phyloP scores from a whole-genome alignment of 2,113 vertebrate species.

The Noturus placidus region DNA sequence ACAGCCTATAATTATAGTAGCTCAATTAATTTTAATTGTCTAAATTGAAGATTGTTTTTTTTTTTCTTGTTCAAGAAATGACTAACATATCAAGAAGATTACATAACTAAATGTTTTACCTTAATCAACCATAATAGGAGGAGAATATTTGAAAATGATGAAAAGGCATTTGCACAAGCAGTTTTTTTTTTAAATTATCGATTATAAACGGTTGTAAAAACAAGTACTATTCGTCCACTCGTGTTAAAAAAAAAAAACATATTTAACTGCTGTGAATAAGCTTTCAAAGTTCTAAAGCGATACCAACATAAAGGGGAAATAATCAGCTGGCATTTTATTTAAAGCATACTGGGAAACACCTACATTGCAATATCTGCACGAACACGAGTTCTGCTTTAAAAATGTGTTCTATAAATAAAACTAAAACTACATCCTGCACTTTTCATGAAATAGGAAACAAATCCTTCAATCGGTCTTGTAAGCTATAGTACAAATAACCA shows the following conservation, averaged over 20 bases:
- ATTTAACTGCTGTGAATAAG: neutral
- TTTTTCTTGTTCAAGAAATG: neutral
- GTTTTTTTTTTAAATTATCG: neutral
- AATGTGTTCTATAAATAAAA: neutral
- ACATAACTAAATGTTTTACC: neutral
- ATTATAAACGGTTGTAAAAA: neutral
- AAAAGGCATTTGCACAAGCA: neutral
- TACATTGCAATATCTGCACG: fast-evolving
- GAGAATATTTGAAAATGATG: neutral
- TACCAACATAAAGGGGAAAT: neutral
- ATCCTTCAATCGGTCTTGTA: neutral
- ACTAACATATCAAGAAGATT: neutral
- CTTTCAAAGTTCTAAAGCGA: neutral
- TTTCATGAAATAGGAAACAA: neutral
- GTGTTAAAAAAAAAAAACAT: neutral
- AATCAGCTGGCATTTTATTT: neutral
- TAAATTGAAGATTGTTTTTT: neutral
- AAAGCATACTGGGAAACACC: neutral
- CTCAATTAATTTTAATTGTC: neutral
- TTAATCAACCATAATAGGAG: neutral
- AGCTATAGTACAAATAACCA: neutral
- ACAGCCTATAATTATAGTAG: neutral
- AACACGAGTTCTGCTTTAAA: neutral
- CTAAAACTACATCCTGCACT: neutral
- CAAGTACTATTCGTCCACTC: neutral